Evolutionary conservation across 2,888 invertebrate genomes (phyloP), one percentile per base, ranked within the genome.

Genomic region (Machimus atricapillus): DNA sequence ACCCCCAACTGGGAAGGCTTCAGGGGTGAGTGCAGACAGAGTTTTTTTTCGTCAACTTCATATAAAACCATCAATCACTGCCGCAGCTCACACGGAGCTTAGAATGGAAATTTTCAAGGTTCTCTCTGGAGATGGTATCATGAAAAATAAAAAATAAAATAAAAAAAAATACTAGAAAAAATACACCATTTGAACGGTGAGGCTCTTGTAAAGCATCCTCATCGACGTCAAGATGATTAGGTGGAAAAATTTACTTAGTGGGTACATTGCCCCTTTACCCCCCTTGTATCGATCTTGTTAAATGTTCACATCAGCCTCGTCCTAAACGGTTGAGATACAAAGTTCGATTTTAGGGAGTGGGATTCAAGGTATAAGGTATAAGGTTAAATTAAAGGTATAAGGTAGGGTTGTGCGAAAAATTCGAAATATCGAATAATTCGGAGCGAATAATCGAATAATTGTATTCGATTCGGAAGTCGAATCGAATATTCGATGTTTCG

Each of bases 141-240:
- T 23, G 56, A 56, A 8, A 19, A 16, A 5, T 37, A 76, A 34
- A 34, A 40, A 12, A 76, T 37, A 16, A 34, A 34, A 8, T 31
- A 34, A 1, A 31, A 76, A 4, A 19, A 73, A 23, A 19, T n/a
- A 31, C 1, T 73, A 73, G 23, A 6, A 34, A 74, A 76, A 76
- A 37, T 37, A 34, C 6, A n/a, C 37, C 66, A 27, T 19, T 16
- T 16, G 27, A 76, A 78, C 78, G 27, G 23, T 23, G 40, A 19
- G 43, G 23, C 78, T 78, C 78, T 78, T 34, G 43, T 78, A 43
- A n/a, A 78, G 43, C 40, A 43, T 43, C 40, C 43, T 78, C 43
- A 78, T 78, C 78, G 78, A 78, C 23, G 78, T 43, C 78, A 78
- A 78, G 78, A 78, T 78, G 78, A 78, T 43, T 37, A 78, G 78